Base-by-base conservation (phyloP, 2,888 invertebrate species). In the Chymomyza amoena region DNA sequence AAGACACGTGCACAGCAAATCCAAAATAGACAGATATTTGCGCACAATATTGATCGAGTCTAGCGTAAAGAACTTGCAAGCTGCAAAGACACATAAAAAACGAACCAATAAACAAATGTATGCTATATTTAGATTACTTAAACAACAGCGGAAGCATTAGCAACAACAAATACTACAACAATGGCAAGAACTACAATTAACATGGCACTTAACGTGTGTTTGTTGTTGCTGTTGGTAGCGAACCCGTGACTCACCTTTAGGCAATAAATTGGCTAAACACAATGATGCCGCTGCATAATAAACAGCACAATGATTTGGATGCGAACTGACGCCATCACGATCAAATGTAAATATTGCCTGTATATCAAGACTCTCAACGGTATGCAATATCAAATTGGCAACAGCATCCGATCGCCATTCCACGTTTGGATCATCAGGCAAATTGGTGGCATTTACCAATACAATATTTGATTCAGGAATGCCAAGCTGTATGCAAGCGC, bases 301-400 rank as follows among this genome's bases (percentile, higher is more conserved):
- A 75, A 97, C 94, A 72, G 97, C 95, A 75, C 94, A 94, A 91
- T 99, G 99, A 93, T 99, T 99, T 28, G 94, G 93, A 92, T 99
- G 99, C 6, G 96, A 95, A 81, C 98, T 98, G 6, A 99, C 95
- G 64, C 99, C 99, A 89, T 95, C 94, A 88, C 95, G 94, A 92
- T 99, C 99, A 93, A 99, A 99, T 16, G 99, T 98, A 66, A 99
- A 94, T 65, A 99, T 93, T 2, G 96, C 96, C 89, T 97, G 95
- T 87, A 97, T 95, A 84, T 95, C 94, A 84, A 96, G 93, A 69
- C 94, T 93, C 91, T 96, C 95, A 52, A 97, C 92, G 70, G 95
- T 93, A 75, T 94, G 93, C 66, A 94, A 90, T 79, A 97, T 93
- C 76, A 94, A 91, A 66, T 93, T 93, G 28, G 94, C 93, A 61